Percentiles rank a stretch among this genome's conserved stretches.
phyloP scores from a whole-genome alignment of 2,888 invertebrate genomes.

The Tiliacea citrago region DNA sequence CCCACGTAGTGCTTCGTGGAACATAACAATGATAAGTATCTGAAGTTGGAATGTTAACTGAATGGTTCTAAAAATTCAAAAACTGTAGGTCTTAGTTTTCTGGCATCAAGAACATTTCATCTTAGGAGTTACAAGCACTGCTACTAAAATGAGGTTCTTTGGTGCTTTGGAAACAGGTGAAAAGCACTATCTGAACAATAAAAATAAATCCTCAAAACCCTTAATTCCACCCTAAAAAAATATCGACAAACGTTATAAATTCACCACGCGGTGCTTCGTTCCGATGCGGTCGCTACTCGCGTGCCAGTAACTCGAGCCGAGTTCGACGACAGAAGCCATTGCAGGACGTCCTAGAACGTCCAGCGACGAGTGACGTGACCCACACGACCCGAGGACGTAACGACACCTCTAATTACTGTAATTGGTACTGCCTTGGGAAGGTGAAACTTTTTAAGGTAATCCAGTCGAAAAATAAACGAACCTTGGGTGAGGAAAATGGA shows the following conservation, averaged over 20 bases:
- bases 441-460: slow-evolving; percentile 49
- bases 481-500: slow-evolving; percentile 4
- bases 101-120: not conserved
- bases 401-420: slow-evolving; percentile 58
- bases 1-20: too few relatives aligned
- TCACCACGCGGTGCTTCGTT: slow-evolving; percentile 47
- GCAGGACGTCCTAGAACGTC: slow-evolving; percentile 60
- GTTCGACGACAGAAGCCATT: slow-evolving; percentile 76
- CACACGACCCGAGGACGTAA: slow-evolving; percentile 41
- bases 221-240: slow-evolving; percentile 12
- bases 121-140: not conserved
- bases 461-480: slow-evolving; percentile 33
- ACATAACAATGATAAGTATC: too few relatives aligned
- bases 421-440: slow-evolving; percentile 47
- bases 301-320: slow-evolving; percentile 67
- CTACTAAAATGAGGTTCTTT: not conserved
- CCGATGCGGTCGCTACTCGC: slow-evolving; percentile 43
- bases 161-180: not conserved
- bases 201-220: not conserved
- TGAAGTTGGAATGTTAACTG: too few relatives aligned
- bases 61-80: not conserved
- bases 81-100: not conserved
- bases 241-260: slow-evolving; percentile 38
- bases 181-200: not conserved
- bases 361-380: slow-evolving; percentile 37